phyloP scores from a whole-genome alignment of 2,797 vertebrate genomes.

The Spinibarbus caldwelli region DNA sequence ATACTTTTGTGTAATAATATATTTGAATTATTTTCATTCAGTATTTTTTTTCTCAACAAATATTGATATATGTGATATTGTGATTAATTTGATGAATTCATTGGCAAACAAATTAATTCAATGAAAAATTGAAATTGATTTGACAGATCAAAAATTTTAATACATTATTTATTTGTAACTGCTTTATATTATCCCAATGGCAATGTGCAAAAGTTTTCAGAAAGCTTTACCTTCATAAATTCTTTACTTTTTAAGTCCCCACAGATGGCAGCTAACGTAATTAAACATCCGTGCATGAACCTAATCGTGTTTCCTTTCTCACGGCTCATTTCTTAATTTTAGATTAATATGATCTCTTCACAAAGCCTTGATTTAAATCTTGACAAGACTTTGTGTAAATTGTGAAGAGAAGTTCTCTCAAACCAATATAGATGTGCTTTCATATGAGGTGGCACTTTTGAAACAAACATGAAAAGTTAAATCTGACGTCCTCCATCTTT shows the following conservation, averaged over 20 bases:
- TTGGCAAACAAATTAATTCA: not conserved
- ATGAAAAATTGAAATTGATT: too few species aligned
- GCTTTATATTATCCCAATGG: not conserved
- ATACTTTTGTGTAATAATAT: not conserved
- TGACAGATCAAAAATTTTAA: too few species aligned
- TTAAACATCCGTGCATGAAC: constrained; percentile 3
- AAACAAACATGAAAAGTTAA: constrained; percentile 42
- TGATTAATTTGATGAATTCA: not conserved
- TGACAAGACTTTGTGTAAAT: constrained; percentile 6
- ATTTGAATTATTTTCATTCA: not conserved
- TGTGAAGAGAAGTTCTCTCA: constrained; percentile 25
- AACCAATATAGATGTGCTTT: constrained; percentile 44
- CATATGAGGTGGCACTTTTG: constrained; percentile 14
- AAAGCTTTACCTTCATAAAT: constrained; percentile 7
- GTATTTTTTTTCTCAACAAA: not conserved
- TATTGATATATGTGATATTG: not conserved
- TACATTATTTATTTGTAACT: not conserved
- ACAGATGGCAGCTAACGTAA: not conserved
- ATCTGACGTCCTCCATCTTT: constrained; percentile 34
- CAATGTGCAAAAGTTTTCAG: constrained; percentile 8
- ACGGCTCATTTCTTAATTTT: constrained; percentile 32
- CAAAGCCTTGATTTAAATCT: constrained; percentile 29
- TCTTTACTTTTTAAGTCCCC: constrained; percentile 9
- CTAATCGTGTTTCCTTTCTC: constrained; percentile 37
- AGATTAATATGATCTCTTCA: constrained; percentile 27